These are phyloP conservation scores for Epinotia ramella DNA, from an alignment of 2,888 invertebrate genomes.

Conservation along the genomic window DNA sequence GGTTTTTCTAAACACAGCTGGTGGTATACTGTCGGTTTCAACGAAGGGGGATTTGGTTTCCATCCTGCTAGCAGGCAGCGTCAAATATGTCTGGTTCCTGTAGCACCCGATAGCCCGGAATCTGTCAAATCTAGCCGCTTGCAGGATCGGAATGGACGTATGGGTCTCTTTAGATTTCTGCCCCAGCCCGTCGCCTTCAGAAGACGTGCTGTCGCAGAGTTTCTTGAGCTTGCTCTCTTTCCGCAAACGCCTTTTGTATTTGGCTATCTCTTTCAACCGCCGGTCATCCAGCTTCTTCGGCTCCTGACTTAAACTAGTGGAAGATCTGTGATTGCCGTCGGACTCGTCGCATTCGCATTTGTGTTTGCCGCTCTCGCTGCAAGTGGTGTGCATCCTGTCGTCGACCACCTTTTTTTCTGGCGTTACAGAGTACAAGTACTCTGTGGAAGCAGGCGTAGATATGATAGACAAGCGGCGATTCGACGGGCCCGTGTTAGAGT, in stretches of 20 bases:
- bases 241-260: conserved; percentile 75
- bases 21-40: conserved; percentile 63
- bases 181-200: conserved; percentile 67
- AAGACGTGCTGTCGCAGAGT: conserved; percentile 76
- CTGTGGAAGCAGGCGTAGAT: conserved; percentile 56
- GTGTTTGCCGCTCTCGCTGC: conserved; percentile 91
- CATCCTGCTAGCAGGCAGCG: conserved; percentile 73
- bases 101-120: conserved; percentile 80
- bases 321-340: conserved; percentile 69
- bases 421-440: conserved; percentile 54
- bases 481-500: conserved; percentile 61
- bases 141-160: conserved; percentile 81
- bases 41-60: conserved; percentile 74
- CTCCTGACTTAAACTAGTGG: conserved; percentile 58
- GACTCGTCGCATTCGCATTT: conserved; percentile 91
- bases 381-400: conserved; percentile 89
- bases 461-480: conserved; percentile 63
- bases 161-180: conserved; percentile 66
- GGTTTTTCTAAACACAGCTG: conserved; percentile 69
- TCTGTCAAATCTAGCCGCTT: conserved; percentile 79
- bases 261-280: conserved; percentile 78
- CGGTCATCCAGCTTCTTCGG: conserved; percentile 73
- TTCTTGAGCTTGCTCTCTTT: conserved; percentile 78
- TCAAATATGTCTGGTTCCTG: conserved; percentile 78
- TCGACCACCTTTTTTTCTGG: conserved; percentile 80